Conservation (phyloP, 1,140 invertebrate species). For the Venturia canescens region DNA sequence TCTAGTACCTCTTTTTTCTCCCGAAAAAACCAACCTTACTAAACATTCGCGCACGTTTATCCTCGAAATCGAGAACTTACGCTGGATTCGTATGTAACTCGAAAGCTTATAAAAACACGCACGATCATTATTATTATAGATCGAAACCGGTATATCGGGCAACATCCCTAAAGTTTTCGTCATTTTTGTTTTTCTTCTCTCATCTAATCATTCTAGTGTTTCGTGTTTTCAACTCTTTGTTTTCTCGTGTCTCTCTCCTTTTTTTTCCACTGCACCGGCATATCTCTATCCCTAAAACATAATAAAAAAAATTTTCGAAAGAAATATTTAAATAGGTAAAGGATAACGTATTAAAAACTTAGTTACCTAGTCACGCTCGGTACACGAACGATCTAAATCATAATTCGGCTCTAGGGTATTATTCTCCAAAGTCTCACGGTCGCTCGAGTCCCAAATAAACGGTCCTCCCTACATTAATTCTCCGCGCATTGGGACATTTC, state of each 20-base stretch:
- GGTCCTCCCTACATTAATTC: background rate
- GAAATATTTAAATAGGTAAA: constrained; percentile 40
- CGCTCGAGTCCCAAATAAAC: constrained; percentile 1
- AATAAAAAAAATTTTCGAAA: constrained; percentile 9
- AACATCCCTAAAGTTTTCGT: background rate
- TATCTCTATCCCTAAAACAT: constrained; percentile 26
- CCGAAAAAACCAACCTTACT: constrained; percentile 12
- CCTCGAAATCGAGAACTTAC: constrained; percentile 38
- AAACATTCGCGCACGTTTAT: background rate
- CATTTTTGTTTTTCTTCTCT: constrained; percentile 14
- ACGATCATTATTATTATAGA: background rate
- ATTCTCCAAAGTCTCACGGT: background rate
- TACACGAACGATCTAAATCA: constrained; percentile 24
- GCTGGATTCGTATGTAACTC: constrained; percentile 40
- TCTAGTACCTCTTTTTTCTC: background rate
- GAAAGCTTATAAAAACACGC: background rate
- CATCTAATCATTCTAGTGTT: background rate
- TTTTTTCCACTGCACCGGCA: constrained; percentile 31
- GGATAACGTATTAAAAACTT: constrained; percentile 41
- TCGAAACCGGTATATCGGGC: background rate
- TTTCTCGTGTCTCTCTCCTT: background rate
- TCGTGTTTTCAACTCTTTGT: background rate
- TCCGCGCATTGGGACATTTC: constrained; percentile 11
- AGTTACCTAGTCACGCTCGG: constrained; percentile 43
- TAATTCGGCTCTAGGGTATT: constrained; percentile 15